Conservation (phyloP, 2,888 invertebrate genomes). For the Nasonovia ribisnigri region DNA sequence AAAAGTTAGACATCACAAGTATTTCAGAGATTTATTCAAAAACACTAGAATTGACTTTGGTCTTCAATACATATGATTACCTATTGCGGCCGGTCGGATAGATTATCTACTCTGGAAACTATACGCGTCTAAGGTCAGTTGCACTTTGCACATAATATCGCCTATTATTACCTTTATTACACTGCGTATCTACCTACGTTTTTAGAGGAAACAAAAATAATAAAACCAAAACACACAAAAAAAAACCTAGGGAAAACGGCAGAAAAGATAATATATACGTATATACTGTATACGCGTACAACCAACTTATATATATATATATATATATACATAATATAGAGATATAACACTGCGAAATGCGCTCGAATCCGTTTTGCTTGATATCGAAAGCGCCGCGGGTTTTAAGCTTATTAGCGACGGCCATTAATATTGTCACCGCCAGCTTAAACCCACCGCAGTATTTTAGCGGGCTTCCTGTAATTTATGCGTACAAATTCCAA, state of each 20-base stretch:
- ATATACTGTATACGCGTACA: neutral
- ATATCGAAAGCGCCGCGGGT: slow-evolving; percentile 50
- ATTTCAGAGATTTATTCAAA: neutral
- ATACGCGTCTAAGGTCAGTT: neutral
- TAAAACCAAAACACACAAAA: neutral
- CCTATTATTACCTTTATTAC: neutral
- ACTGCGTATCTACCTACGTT: neutral
- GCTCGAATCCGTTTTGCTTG: slow-evolving; percentile 48
- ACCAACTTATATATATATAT: neutral
- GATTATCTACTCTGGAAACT: neutral
- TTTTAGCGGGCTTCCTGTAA: slow-evolving; percentile 46
- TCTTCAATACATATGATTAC: neutral
- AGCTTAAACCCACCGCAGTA: slow-evolving; percentile 53
- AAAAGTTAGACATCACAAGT: too few relatives aligned
- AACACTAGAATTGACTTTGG: neutral
- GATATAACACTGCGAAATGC: neutral
- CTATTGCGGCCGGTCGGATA: neutral
- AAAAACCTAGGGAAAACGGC: neutral
- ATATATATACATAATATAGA: neutral
- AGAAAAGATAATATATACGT: neutral
- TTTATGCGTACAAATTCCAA: slow-evolving; percentile 58
- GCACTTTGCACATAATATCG: neutral
- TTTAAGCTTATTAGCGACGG: slow-evolving; percentile 59
- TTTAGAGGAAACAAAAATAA: neutral
- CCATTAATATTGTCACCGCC: slow-evolving; percentile 62